phyloP scores from a whole-genome alignment of 2,113 vertebrate species.

The Sturnus vulgaris region DNA sequence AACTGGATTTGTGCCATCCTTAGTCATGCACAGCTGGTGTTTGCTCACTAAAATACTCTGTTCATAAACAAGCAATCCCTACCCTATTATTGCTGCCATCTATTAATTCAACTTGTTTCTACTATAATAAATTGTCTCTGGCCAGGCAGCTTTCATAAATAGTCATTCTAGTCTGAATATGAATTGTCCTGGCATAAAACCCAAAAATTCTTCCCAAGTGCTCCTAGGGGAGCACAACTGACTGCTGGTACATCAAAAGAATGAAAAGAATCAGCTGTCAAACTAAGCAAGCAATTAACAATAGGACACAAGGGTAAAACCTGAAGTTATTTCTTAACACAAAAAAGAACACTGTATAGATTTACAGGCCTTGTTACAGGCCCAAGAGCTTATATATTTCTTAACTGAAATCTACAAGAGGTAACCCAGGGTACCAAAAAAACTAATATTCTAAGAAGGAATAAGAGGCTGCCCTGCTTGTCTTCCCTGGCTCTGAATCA shows the following conservation, averaged over 20 bases:
- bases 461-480: not conserved
- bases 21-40: slow-evolving; percentile 71
- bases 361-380: not conserved
- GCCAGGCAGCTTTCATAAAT: slow-evolving; percentile 52
- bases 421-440: not conserved
- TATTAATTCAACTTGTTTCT: slow-evolving; percentile 70
- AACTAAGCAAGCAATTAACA: slow-evolving; percentile 36
- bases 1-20: slow-evolving; percentile 69
- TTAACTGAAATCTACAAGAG: not conserved
- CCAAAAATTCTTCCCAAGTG: slow-evolving; percentile 23
- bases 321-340: not conserved
- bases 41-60: slow-evolving; percentile 70
- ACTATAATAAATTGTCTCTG: slow-evolving; percentile 61
- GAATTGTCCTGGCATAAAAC: slow-evolving; percentile 37
- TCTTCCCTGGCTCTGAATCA: not conserved
- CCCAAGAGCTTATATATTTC: not conserved
- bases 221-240: slow-evolving; percentile 34
- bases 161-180: slow-evolving; percentile 36
- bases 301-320: slow-evolving; percentile 22
- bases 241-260: slow-evolving; percentile 35
- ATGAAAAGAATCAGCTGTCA: slow-evolving; percentile 42
- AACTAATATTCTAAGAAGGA: not conserved
- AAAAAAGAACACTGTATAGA: not conserved
- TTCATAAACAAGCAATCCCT: slow-evolving; percentile 72
- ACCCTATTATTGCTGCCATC: slow-evolving; percentile 62